phyloP scores from a whole-genome alignment of 2,888 invertebrate species.

The Branchellion lobata region DNA sequence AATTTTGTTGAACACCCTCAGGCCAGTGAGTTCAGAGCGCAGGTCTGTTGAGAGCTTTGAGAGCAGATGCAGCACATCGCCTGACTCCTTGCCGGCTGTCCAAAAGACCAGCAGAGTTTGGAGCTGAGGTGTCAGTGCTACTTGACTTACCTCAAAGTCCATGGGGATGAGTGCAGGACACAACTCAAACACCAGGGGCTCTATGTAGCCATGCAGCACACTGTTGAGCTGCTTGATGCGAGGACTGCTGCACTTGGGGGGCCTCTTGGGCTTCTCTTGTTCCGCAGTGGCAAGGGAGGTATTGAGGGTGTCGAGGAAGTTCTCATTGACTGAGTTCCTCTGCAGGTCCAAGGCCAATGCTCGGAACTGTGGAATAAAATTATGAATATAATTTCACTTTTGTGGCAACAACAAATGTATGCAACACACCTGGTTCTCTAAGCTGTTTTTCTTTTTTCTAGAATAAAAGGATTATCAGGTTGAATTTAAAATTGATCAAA shows the following conservation, averaged over 20 bases:
- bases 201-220: neutral
- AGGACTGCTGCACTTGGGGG: neutral
- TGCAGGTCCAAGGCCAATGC: neutral
- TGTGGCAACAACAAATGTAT: neutral
- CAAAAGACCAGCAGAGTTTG: neutral
- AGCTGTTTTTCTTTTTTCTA: slow-evolving; percentile 13
- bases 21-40: neutral
- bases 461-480: neutral
- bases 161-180: neutral
- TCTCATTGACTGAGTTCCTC: neutral
- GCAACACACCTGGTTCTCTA: neutral
- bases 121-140: neutral
- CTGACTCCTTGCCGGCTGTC: neutral
- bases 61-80: neutral
- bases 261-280: neutral
- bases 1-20: slow-evolving; percentile 4
- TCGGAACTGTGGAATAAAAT: neutral
- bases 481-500: neutral
- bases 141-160: neutral
- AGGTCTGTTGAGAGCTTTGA: slow-evolving; percentile 4
- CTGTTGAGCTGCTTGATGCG: neutral
- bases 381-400: neutral
- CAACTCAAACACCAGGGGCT: neutral
- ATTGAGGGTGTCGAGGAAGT: neutral
- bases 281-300: neutral